Evolutionary conservation across 2,797 vertebrate genomes (phyloP).

Genomic region (Clarias platycephalus): DNA sequence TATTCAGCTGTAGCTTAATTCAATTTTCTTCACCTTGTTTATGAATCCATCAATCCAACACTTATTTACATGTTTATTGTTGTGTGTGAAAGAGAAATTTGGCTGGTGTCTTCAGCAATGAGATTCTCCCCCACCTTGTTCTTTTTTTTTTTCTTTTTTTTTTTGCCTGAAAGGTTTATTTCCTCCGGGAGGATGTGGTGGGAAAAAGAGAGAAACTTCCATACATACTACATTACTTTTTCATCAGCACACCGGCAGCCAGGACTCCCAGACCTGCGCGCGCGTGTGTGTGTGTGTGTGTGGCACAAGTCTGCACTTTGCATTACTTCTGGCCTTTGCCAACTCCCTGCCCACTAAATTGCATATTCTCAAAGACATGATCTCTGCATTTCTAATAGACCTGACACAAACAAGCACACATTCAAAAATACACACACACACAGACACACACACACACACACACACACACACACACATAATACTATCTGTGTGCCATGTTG

Average conservation of each 20-base stretch:
- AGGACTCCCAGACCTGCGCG: slow-evolving; percentile 59
- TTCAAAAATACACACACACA: slow-evolving; percentile 23
- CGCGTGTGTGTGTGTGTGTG: slow-evolving; percentile 28
- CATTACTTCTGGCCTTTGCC: slow-evolving; percentile 63
- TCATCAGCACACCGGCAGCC: slow-evolving; percentile 74
- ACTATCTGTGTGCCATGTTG: not conserved
- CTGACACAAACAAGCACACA: slow-evolving; percentile 33
- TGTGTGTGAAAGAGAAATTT: slow-evolving; percentile 31
- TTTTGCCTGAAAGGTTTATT: slow-evolving; percentile 40
- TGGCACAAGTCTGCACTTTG: slow-evolving; percentile 58
- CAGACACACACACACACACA: slow-evolving; percentile 7
- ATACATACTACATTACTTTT: slow-evolving; percentile 81
- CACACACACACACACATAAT: not conserved
- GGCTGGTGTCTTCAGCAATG: slow-evolving; percentile 27
- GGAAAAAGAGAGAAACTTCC: slow-evolving; percentile 63
- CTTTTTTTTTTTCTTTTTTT: slow-evolving; percentile 41
- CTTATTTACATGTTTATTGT: slow-evolving; percentile 14
- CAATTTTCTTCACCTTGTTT: not conserved
- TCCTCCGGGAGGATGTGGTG: slow-evolving; percentile 52
- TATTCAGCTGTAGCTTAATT: not conserved
- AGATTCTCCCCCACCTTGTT: slow-evolving; percentile 28
- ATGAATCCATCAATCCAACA: slow-evolving; percentile 23
- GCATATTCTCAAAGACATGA: slow-evolving; percentile 61
- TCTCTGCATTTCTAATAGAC: slow-evolving; percentile 46
- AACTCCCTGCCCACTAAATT: slow-evolving; percentile 71